phyloP scores from a whole-genome alignment of 2,797 vertebrate species.

The Florisuga fusca region DNA sequence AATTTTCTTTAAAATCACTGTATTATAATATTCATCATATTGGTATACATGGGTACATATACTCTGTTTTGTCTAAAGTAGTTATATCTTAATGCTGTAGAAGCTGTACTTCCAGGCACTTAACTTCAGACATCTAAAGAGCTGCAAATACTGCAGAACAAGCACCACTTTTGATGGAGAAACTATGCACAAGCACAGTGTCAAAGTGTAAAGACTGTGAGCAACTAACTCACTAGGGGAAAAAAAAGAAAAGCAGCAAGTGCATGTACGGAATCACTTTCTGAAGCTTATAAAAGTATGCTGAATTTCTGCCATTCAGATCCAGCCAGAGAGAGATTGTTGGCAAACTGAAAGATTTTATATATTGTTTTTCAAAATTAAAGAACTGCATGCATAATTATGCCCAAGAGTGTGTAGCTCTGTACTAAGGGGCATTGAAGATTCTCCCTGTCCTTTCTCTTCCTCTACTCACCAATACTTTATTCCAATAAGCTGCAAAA shows the following conservation, averaged over 20 bases:
- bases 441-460: background rate
- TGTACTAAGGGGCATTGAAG: background rate
- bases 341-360: background rate
- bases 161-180: background rate
- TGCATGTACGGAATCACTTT: background rate
- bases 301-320: background rate
- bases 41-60: background rate
- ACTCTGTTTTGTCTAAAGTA: background rate
- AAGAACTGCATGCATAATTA: background rate
- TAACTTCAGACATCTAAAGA: background rate
- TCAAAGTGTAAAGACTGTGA: background rate
- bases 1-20: background rate
- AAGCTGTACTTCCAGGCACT: background rate
- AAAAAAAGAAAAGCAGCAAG: background rate
- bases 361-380: background rate
- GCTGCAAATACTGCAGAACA: background rate
- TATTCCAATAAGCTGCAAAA: slow-evolving; percentile 3
- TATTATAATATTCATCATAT: background rate
- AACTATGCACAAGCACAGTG: background rate
- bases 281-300: background rate
- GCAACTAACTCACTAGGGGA: background rate
- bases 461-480: background rate
- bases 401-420: background rate
- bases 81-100: background rate
- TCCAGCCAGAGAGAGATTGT: background rate